These are phyloP conservation scores for Metopia argyrocephala DNA, from an alignment of 2,888 invertebrate species.

Conservation along the genomic window DNA sequence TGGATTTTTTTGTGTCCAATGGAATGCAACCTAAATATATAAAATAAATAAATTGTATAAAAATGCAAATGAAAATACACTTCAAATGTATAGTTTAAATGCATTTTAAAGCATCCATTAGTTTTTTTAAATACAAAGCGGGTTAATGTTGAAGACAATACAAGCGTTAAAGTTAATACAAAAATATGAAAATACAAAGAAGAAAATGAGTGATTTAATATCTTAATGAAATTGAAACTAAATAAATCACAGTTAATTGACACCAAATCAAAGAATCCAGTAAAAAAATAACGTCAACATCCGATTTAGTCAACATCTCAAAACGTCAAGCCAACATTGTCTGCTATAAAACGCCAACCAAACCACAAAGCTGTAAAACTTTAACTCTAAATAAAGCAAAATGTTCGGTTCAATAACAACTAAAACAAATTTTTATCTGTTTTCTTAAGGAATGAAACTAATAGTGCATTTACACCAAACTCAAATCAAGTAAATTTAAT, in stretches of 20 bases:
- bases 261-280: background rate
- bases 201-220: background rate
- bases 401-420: too few relatives aligned
- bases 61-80: background rate
- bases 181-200: background rate
- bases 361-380: too few relatives aligned
- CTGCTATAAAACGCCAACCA: too few relatives aligned
- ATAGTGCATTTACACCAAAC: too few relatives aligned
- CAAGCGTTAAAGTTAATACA: background rate
- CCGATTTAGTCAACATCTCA: background rate
- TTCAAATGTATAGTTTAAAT: slow-evolving; percentile 25
- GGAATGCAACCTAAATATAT: slow-evolving; percentile 50
- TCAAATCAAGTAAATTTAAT: too few relatives aligned
- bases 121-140: too few relatives aligned
- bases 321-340: too few relatives aligned
- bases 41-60: background rate
- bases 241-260: background rate
- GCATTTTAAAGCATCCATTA: slow-evolving; percentile 48
- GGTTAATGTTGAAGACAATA: slow-evolving; percentile 27
- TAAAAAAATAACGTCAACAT: background rate
- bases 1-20: slow-evolving; percentile 13
- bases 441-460: too few relatives aligned
- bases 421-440: too few relatives aligned
- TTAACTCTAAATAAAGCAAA: too few relatives aligned
- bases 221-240: slow-evolving; percentile 20